Conservation (phyloP, 2,888 invertebrate species). For the Sthenelais limicola region DNA sequence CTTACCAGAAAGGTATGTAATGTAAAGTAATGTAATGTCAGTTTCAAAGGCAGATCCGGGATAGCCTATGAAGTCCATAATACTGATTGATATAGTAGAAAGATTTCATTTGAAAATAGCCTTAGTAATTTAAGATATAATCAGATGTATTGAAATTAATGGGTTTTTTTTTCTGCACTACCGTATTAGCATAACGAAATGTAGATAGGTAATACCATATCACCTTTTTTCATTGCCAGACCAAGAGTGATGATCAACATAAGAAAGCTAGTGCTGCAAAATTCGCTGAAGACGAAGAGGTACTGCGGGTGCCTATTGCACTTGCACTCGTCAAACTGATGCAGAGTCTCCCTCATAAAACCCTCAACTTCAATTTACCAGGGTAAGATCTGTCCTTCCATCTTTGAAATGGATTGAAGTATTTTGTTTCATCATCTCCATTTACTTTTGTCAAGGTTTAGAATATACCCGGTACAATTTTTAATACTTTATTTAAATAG, state of each 20-base stretch:
- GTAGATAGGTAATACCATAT: not conserved
- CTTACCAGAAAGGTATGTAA: constrained; percentile 75
- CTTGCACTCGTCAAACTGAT: constrained; percentile 92
- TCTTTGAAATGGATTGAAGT: too few relatives aligned
- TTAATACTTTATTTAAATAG: not conserved
- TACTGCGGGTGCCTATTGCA: constrained; percentile 91
- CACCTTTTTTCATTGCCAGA: constrained; percentile 50
- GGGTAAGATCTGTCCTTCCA: too few relatives aligned
- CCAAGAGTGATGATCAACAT: constrained; percentile 67
- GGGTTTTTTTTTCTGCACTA: too few relatives aligned
- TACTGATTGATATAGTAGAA: too few relatives aligned
- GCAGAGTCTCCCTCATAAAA: constrained; percentile 85
- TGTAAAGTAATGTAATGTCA: not conserved
- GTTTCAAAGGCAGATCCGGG: not conserved
- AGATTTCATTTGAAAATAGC: too few relatives aligned
- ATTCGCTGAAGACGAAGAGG: constrained; percentile 80
- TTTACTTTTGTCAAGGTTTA: too few relatives aligned
- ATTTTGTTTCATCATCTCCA: too few relatives aligned
- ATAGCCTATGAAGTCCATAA: too few relatives aligned
- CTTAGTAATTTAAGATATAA: too few relatives aligned
- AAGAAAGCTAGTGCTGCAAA: constrained; percentile 61
- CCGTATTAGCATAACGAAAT: too few relatives aligned
- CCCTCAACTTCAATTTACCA: constrained; percentile 84
- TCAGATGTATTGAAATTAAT: too few relatives aligned
- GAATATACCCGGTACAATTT: not conserved